Base-by-base conservation (phyloP, 1,140 invertebrate species). In the Tetramorium simillimum region DNA sequence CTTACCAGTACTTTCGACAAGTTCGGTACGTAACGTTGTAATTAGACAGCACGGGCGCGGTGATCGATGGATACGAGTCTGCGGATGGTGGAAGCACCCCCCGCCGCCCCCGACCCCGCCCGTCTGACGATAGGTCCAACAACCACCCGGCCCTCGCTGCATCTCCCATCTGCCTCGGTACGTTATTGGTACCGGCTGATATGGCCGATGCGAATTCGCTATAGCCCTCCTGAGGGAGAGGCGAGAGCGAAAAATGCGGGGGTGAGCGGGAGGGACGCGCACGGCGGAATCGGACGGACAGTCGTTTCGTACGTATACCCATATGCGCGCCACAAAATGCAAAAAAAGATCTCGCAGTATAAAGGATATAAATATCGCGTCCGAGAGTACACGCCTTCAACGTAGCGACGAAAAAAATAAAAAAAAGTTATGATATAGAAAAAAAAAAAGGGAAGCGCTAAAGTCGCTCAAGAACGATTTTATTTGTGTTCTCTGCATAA, bases 181-280 rank as follows among this genome's bases (percentile, higher is more conserved):
- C 82, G 89, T 92, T 93, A 93, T 93, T 92, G 92, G 90, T 90
- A 90, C 86, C 82, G 78, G 88, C 85, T 89, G 92, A 90, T 73
- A 73, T 89, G 87, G 90, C 87, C 90, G 89, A 92, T 90, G 90
- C 81, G 87, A 92, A 92, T 92, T 92, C 87, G 73, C 89, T 14
- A 65, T 76, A 72, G 65, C 46, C 56, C 10, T 65, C 69, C 37
- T 24, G 85, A 82, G 51, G 56, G 69, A 62, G 58, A 75, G 60
- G 60, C 12, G 77, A 56, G 53, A 80, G 40, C 12, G 72, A 85
- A 75, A 65, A 63, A 40, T 37, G 46, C 10, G 9, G 33, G 33
- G 24, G 51, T 1, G 60, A 58, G 60, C 10, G 16, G 16, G 62
- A 18, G 56, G 49, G 28, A 49, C 10, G 24, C 65, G 49, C 37